Evolutionary conservation across 2,888 invertebrate species (phyloP), one percentile per base, ranked within the genome.

Genomic region (Linnaemya vulpina): DNA sequence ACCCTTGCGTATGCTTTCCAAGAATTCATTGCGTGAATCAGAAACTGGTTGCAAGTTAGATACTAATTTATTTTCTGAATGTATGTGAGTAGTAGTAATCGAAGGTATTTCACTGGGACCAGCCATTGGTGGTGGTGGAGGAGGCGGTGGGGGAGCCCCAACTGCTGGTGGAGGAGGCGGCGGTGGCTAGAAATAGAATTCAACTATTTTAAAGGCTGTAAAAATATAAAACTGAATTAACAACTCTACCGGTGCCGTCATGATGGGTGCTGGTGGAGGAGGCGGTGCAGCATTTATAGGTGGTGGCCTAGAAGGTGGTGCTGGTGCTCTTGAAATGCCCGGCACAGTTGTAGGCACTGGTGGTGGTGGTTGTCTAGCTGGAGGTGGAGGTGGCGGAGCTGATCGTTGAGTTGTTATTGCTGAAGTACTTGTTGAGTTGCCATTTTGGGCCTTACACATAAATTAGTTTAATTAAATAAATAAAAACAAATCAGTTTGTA

Each of bases 1-100:
- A 65, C 97, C 97, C 89, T 93, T 94, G 87, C 97, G 94, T 89
- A 98, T 98, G 90, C 97, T 96, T 88, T 97, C 96, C 95, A 98
- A 95, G 63, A 98, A 94, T 67, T 95, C 96, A 74, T 95, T 94
- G 78, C 95, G 93, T 3, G 94, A 90, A 92, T 96, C 96, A 9
- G 93, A 87, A 40, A 91, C 89, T 90, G 90, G 90, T 71, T 89
- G 89, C 38, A 87, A 53, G 60, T 84, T 86, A 11, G 88, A 83
- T 86, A 90, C 84, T 88, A 89, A 87, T 88, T 89, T 81, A 35
- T 86, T 87, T 87, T 89, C 89, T 55, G 43, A 58, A 49, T 89
- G 87, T 25, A 89, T 87, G 67, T 89, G 89, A 13, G 89, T 88
- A n/a, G 88, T 87, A 30, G 89, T 88, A 40, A 88, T 87, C 65